Conservation (phyloP, 2,797 vertebrate genomes). For the Ispidina lecontei region DNA sequence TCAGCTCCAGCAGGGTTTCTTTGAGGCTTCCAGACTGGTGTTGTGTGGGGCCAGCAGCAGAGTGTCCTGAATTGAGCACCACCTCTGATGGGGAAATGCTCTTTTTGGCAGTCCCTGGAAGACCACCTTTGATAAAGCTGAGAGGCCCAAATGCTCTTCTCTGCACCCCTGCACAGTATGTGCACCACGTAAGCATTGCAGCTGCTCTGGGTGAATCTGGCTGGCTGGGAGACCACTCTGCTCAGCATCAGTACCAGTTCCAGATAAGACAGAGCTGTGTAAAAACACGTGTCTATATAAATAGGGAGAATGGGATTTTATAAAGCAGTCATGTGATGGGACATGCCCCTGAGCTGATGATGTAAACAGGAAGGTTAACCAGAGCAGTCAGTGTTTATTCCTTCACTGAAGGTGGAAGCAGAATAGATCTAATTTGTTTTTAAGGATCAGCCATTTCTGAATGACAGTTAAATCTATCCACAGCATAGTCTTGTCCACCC, state of each 20-base stretch:
- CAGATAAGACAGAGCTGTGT: not conserved
- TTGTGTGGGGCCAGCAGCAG: not conserved
- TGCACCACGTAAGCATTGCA: rapidly evolving
- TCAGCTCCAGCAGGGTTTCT: not conserved
- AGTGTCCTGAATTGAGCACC: not conserved
- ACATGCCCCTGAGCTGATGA: not conserved
- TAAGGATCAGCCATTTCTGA: not conserved
- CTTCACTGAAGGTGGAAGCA: not conserved
- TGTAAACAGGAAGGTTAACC: not conserved
- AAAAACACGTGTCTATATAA: not conserved
- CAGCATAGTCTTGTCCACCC: not conserved
- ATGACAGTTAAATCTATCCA: not conserved
- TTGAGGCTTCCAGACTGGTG: not conserved
- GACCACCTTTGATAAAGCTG: not conserved
- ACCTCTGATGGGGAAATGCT: not conserved
- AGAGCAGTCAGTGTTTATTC: not conserved
- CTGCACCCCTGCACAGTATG: not conserved
- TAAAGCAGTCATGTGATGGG: not conserved
- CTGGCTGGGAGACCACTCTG: not conserved
- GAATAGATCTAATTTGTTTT: not conserved
- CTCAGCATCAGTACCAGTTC: not conserved
- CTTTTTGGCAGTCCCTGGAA: not conserved
- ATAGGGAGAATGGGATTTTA: not conserved
- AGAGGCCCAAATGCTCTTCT: not conserved
- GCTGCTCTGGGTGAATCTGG: not conserved